Evolutionary conservation across 2,888 invertebrate species (phyloP).

Genomic region (Zaprionus bogoriensis): DNA sequence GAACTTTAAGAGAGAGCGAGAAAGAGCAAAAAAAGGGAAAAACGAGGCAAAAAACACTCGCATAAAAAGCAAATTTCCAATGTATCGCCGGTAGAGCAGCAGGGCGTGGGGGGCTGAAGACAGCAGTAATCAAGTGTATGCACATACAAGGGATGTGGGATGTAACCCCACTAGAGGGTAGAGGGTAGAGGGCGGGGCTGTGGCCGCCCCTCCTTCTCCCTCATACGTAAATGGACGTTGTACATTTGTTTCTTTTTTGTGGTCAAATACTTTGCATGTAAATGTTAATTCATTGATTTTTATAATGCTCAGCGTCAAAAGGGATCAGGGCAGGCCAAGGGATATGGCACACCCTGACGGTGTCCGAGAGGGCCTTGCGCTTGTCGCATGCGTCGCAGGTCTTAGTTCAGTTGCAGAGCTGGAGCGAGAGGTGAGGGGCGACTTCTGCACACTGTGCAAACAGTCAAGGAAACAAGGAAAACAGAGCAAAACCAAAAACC

Average conservation of each 20-base stretch:
- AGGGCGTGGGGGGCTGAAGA: slow-evolving; percentile 31
- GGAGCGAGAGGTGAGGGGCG: too few relatives aligned
- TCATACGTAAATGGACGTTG: slow-evolving; percentile 55
- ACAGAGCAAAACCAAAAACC: slow-evolving; percentile 35
- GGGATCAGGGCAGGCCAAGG: slow-evolving; percentile 34
- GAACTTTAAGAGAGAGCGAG: slow-evolving; percentile 40
- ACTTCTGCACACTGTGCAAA: slow-evolving; percentile 30
- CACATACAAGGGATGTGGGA: slow-evolving; percentile 61
- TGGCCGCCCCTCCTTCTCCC: slow-evolving; percentile 15
- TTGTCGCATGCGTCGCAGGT: slow-evolving; percentile 51
- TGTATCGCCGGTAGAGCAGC: neutral
- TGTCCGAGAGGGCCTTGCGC: neutral
- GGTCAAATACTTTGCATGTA: slow-evolving; percentile 76
- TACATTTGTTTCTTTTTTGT: slow-evolving; percentile 77
- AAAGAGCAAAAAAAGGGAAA: slow-evolving; percentile 23
- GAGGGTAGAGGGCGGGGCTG: too few relatives aligned
- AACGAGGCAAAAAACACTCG: slow-evolving; percentile 44
- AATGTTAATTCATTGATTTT: slow-evolving; percentile 77
- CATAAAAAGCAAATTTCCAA: slow-evolving; percentile 66
- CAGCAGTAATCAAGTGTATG: slow-evolving; percentile 74
- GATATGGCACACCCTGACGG: slow-evolving; percentile 33
- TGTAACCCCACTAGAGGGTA: too few relatives aligned
- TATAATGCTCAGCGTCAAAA: slow-evolving; percentile 68
- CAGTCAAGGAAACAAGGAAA: too few relatives aligned
- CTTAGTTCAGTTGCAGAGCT: slow-evolving; percentile 25